These are phyloP conservation scores for Sinodicranocentrus sp. DNA, from an alignment of 2,888 invertebrate genomes.

Conservation along the genomic window DNA sequence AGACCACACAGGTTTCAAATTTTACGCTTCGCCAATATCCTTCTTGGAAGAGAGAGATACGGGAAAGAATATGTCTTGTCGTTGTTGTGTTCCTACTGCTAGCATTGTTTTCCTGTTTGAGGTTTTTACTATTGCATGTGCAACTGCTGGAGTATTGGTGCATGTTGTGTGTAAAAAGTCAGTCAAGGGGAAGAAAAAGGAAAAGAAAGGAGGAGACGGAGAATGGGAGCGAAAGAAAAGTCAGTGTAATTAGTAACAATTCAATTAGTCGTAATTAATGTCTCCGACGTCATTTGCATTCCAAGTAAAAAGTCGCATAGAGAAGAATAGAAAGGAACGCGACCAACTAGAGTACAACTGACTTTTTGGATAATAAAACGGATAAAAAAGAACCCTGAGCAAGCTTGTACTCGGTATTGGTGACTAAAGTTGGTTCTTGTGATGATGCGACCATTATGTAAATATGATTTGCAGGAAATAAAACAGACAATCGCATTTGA, in stretches of 20 bases:
- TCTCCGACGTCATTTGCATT: conserved; percentile 77
- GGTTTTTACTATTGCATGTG: no score
- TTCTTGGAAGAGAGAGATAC: conserved; percentile 10
- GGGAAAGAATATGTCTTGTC: conserved; percentile 42
- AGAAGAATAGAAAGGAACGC: conserved; percentile 30
- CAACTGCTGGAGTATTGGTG: no score
- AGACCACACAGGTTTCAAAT: conserved; percentile 70
- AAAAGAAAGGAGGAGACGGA: conserved; percentile 61
- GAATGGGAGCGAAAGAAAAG: conserved; percentile 75
- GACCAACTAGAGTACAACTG: no score
- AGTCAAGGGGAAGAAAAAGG: conserved; percentile 66
- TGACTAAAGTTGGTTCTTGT: conserved; percentile 30
- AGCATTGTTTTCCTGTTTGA: no score
- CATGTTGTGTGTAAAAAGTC: conserved; percentile 40
- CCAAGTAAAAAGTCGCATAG: conserved; percentile 61
- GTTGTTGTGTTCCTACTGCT: background rate
- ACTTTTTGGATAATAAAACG: background rate
- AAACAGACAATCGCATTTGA: conserved; percentile 49
- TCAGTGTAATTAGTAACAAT: conserved; percentile 77
- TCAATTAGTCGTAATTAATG: conserved; percentile 77
- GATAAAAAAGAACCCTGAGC: background rate
- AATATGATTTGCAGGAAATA: conserved; percentile 69
- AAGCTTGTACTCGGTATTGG: no score
- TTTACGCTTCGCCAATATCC: conserved; percentile 60
- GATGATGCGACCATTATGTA: conserved; percentile 67